Base-by-base conservation (phyloP, 2,888 invertebrate genomes). In the Hirtodrosophila alboralis region DNA sequence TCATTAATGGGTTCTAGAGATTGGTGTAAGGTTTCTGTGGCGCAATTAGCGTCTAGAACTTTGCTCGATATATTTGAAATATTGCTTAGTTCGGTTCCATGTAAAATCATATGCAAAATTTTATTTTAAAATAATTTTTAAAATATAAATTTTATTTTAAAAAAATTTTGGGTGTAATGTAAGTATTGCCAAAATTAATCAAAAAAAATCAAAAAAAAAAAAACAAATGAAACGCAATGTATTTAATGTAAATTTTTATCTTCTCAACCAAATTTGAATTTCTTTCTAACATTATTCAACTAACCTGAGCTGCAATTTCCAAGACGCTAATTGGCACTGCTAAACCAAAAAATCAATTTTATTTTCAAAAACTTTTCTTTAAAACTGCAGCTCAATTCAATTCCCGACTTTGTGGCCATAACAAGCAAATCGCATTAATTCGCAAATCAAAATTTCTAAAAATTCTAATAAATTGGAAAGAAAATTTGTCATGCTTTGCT, bases 111-210 rank as follows among this genome's bases (percentile, higher is more conserved):
- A 83, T 84, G 86, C 81, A 87, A 88, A 87, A 88, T 88, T 89
- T 89, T 88, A 83, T 87, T 88, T 88, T 88, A 89, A 88, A 88
- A 88, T 89, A 89, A 88, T 86, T 88, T 87, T 88, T 88, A 88
- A 88, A 87, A 85, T 89, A 89, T 83, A 88, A 88, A 88, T 88
- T 88, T 88, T 88, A 88, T 88, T 88, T 88, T 88, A 88, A 88
- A 89, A 88, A 84, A 89, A 89, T 88, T 88, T 88, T 88, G 88
- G 88, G 88, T 88, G 88, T 88, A 83, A 88, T 87, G 88, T 88
- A 88, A 88, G 88, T 88, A 89, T 89, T 79, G 78, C 73, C 64
- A 77, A 83, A 62, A 59, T 36, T 6, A 48, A 56, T 48, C 33
- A 71, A 68, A 30, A 27, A 30, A 28, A 33, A 56, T 14, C 37